Evolutionary conservation across 2,797 vertebrate species (phyloP).

Genomic region (Amazona ochrocephala): DNA sequence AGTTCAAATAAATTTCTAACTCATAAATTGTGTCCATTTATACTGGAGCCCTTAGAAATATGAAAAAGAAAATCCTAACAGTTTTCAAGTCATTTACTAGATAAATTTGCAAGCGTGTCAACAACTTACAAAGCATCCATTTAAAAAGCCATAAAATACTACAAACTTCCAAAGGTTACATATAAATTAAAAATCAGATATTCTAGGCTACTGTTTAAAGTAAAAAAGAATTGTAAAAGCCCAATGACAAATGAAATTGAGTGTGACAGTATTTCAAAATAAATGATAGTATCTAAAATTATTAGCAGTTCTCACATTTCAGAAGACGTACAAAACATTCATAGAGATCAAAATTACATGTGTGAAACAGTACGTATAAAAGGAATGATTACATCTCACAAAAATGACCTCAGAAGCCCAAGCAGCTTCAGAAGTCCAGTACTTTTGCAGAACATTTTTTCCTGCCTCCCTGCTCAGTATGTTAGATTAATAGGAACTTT

Average conservation of each 20-base stretch:
- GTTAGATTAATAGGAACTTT: conserved; percentile 32
- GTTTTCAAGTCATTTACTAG: neutral
- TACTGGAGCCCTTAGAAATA: neutral
- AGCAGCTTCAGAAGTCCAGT: neutral
- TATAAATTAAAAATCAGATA: neutral
- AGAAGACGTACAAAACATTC: neutral
- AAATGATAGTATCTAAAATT: neutral
- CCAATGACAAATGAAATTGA: neutral
- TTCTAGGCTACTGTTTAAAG: neutral
- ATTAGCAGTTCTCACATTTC: neutral
- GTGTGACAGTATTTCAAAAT: neutral
- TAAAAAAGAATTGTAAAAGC: neutral
- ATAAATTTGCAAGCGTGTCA: neutral
- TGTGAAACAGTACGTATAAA: neutral
- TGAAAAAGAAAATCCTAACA: neutral
- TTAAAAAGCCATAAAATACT: neutral
- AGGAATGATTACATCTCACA: neutral
- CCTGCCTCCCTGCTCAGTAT: neutral
- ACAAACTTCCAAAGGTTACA: neutral
- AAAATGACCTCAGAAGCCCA: neutral
- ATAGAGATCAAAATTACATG: neutral
- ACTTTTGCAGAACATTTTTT: neutral
- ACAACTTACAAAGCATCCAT: neutral
- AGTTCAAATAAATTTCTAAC: neutral
- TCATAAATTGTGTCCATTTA: neutral